A percentile compares a stretch with the other conserved stretches of the same genome.
These are phyloP conservation scores for Latheticus oryzae DNA, from an alignment of 2,888 invertebrate species.

Conservation along the genomic window DNA sequence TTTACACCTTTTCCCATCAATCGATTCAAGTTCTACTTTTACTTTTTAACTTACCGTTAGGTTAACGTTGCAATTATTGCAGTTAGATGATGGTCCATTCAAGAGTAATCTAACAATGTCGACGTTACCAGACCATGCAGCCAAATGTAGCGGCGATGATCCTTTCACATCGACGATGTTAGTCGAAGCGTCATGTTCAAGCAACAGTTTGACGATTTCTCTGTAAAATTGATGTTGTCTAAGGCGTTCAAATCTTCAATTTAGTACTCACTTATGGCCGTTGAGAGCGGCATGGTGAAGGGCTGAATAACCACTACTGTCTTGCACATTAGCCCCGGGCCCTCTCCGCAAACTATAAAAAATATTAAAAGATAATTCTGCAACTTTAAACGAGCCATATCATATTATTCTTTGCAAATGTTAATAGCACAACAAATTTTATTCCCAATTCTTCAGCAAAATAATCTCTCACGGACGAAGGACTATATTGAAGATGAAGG, in stretches of 20 bases:
- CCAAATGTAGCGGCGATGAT: constrained; percentile 91
- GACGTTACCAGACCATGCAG: constrained; percentile 93
- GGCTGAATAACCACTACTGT: constrained; percentile 92
- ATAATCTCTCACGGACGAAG: too few species aligned
- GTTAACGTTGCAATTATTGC: constrained; percentile 88
- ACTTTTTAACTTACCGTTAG: constrained; percentile 73
- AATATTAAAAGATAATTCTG: constrained; percentile 11
- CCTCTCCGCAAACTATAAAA: constrained; percentile 83
- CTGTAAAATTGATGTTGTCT: constrained; percentile 66
- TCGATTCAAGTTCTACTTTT: too few species aligned
- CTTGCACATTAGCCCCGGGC: constrained; percentile 93
- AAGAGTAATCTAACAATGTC: constrained; percentile 89
- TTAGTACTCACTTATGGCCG: constrained; percentile 81
- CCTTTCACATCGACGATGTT: constrained; percentile 91
- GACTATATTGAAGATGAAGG: too few species aligned
- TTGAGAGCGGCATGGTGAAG: constrained; percentile 94
- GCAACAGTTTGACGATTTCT: constrained; percentile 85
- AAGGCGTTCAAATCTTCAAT: background rate
- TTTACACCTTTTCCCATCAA: too few species aligned
- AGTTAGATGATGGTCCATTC: constrained; percentile 80
- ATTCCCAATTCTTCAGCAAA: constrained; percentile 12
- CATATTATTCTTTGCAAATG: constrained; percentile 1
- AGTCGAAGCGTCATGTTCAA: constrained; percentile 89
- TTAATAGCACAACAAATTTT: constrained; percentile 1
- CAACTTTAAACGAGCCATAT: constrained; percentile 32